A percentile compares a stretch with the other conserved stretches of the same genome.
Evolutionary conservation across 2,113 vertebrate genomes (phyloP).

Genomic region (Stictonetta naevosa): DNA sequence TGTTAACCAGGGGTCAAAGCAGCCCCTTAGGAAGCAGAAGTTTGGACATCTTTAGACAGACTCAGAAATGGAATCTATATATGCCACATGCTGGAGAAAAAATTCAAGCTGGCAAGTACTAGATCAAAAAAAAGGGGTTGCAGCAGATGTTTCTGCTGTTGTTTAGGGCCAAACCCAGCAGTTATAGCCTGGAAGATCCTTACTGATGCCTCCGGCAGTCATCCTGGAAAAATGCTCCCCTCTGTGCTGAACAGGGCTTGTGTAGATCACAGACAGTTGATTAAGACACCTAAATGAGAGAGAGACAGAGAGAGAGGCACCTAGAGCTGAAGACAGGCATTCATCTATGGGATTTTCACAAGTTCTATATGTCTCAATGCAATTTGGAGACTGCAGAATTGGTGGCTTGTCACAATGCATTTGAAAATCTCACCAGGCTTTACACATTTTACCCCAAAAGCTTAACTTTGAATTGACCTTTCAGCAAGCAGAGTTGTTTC

Average conservation of each 20-base stretch:
- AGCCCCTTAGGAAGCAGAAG: background rate
- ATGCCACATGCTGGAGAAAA: background rate
- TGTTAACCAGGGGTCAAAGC: background rate
- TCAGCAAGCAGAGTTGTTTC: background rate
- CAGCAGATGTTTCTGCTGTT: background rate
- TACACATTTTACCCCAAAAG: background rate
- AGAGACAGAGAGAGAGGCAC: background rate
- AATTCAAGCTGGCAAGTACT: background rate
- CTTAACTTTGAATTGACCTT: background rate
- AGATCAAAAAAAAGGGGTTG: background rate
- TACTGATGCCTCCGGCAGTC: background rate
- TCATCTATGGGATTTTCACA: background rate
- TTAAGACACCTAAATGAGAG: background rate
- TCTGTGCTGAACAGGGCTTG: background rate
- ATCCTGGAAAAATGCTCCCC: background rate
- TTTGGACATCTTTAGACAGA: slow-evolving; percentile 8
- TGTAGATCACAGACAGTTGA: background rate
- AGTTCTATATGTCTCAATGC: background rate
- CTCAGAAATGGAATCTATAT: background rate
- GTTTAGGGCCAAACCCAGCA: background rate
- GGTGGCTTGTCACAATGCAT: background rate
- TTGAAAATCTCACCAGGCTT: background rate
- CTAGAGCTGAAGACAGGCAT: background rate
- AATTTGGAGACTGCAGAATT: background rate
- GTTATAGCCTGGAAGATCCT: background rate